These are phyloP conservation scores for Heterodera carotae DNA, from an alignment of 1,140 invertebrate species.

Conservation along the genomic window DNA sequence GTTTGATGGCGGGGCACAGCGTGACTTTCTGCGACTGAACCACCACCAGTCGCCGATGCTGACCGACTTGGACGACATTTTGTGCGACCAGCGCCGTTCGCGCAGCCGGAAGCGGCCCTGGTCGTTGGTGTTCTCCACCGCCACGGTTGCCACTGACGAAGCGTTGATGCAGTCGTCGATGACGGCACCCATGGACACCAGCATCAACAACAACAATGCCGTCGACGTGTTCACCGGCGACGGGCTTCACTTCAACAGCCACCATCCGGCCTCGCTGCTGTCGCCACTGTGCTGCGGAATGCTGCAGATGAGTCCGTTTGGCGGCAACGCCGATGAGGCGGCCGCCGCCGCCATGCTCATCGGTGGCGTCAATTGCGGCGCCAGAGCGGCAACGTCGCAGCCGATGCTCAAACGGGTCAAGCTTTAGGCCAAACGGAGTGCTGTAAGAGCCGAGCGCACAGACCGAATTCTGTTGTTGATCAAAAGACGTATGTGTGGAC, in stretches of 20 bases:
- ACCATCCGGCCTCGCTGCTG: background rate
- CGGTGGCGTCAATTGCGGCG: background rate
- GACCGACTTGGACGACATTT: background rate
- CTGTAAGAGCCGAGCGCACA: background rate
- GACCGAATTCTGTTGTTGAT: background rate
- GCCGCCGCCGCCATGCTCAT: background rate
- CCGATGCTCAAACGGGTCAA: constrained; percentile 12
- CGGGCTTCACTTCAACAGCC: no score
- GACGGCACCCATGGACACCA: background rate
- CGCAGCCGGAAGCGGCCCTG: constrained; percentile 8
- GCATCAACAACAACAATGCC: background rate
- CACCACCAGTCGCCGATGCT: background rate
- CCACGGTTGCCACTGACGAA: background rate
- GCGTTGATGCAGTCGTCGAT: background rate
- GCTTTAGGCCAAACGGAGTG: background rate
- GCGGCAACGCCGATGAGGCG: background rate
- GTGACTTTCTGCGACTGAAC: background rate
- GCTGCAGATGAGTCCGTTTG: constrained; percentile 8
- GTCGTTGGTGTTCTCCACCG: background rate
- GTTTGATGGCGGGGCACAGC: no score
- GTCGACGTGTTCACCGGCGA: background rate
- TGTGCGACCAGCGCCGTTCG: background rate
- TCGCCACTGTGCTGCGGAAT: constrained; percentile 13
- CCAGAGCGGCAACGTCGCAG: background rate
- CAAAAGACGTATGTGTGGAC: background rate